A percentile compares a stretch with the other conserved stretches of the same genome.
These are phyloP conservation scores for Mixornis gularis DNA, from an alignment of 2,113 vertebrate species.

Conservation along the genomic window DNA sequence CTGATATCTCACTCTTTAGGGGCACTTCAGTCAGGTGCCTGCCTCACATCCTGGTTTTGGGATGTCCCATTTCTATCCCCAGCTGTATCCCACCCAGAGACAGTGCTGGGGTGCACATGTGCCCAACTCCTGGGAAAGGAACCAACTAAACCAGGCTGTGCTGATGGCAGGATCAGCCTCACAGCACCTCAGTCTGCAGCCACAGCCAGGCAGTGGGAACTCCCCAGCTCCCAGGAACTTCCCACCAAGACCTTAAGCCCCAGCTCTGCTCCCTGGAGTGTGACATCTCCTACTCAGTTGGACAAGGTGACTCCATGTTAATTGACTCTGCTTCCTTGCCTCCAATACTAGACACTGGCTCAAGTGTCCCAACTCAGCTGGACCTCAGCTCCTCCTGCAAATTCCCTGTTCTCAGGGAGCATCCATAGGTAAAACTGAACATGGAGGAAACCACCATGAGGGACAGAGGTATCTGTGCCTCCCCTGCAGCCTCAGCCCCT, in stretches of 20 bases:
- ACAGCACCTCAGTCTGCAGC: not conserved
- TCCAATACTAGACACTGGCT: not conserved
- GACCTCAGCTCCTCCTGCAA: not conserved
- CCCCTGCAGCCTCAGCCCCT: not conserved
- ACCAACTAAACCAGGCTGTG: not conserved
- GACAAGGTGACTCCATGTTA: accelerated
- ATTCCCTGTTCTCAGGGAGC: not conserved
- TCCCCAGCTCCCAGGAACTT: not conserved
- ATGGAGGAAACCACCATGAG: accelerated
- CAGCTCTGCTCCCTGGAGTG: not conserved
- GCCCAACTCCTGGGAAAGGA: not conserved
- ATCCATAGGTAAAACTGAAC: not conserved
- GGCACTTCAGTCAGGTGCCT: not conserved
- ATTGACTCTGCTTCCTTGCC: not conserved
- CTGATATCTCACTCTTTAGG: not conserved
- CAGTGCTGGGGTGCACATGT: not conserved
- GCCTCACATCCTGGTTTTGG: not conserved
- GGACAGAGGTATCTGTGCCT: not conserved
- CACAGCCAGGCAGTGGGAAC: not conserved
- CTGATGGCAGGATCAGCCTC: not conserved
- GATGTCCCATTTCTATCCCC: not conserved
- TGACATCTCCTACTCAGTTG: not conserved
- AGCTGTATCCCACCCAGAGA: not conserved
- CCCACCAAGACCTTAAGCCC: not conserved
- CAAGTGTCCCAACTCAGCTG: not conserved